phyloP scores from a whole-genome alignment of 2,113 vertebrate species.

The Neopipo cinnamomea region DNA sequence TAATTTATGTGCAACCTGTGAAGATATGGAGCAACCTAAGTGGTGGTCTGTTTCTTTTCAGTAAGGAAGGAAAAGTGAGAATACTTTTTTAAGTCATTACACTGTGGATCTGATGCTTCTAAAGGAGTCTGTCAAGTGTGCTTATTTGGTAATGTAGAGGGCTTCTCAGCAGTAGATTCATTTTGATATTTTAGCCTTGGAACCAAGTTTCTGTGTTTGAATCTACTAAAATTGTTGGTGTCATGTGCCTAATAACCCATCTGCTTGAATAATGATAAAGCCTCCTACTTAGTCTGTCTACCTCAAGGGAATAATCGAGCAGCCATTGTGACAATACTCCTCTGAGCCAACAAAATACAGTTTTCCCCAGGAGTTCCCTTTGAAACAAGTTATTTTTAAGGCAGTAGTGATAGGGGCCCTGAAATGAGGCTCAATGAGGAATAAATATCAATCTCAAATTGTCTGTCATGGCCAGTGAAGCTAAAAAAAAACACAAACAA shows the following conservation, averaged over 20 bases:
- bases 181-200: constrained; percentile 20
- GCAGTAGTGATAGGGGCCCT: not conserved
- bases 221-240: constrained; percentile 29
- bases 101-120: not conserved
- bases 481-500: not conserved
- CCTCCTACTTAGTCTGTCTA: constrained; percentile 39
- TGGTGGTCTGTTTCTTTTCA: not conserved
- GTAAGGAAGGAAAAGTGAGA: not conserved
- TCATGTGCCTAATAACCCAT: constrained; percentile 26
- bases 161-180: not conserved
- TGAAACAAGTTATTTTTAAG: constrained; percentile 8
- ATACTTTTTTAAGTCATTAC: not conserved
- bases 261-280: constrained; percentile 18
- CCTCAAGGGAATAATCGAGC: constrained; percentile 26
- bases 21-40: not conserved
- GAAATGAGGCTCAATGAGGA: not conserved
- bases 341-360: constrained; percentile 15
- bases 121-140: not conserved
- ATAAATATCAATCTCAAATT: not conserved
- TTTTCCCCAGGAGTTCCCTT: not conserved
- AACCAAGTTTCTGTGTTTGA: not conserved
- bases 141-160: not conserved
- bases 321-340: not conserved
- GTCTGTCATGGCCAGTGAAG: not conserved
- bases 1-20: not conserved